Evolutionary conservation across 2,113 vertebrate genomes (phyloP), one percentile per base, ranked within the genome.

Genomic region (Pogonocichla stellata): DNA sequence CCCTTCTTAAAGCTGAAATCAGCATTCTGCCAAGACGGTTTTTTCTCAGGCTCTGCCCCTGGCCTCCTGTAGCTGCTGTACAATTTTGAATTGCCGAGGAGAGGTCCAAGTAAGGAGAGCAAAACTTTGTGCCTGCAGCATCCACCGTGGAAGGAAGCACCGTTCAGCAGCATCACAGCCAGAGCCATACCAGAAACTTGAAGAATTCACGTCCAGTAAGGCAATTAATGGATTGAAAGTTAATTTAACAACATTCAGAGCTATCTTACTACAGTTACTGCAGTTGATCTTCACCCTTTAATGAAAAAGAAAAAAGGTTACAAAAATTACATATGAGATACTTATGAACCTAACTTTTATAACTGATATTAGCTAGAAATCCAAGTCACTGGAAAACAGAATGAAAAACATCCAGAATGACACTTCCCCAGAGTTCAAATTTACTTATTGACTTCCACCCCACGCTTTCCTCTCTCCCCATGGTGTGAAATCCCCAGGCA

Each of bases 1-100:
- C 98, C 94, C 90, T 99, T 99, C n/a, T 97, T 95, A 64, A 99
- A 97, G 92, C 94, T 97, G 60, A 99, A 97, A 78, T 98, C 93
- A 9, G 94, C 93, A 40, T 96, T 97, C 69, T 98, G 88, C 98
- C 98, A 99, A 5, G 97, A 96, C 2, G 67, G 36, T 29, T 92
- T 97, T 19, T 97, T 88, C 38, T 98, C 96, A 50, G 90, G 95
- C 72, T 98, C 86, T 61, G 98, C 58, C 7, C 98, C 98, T 1
- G 99, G 98, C 40, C 99, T 98, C 60, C 98, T 97, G 96, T 99
- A 99, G 38, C 94, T 95, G 93, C 38, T 80, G 67, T 72, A 96
- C 91, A 93, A 22, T 70, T 93, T 92, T 34, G 94, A 95, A 56
- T 65, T 4, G 29, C 34, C 96, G 83, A 91, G 93, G 65, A 79